Conservation (phyloP, 1,140 invertebrate species). For the Drosophila pruinosa region DNA sequence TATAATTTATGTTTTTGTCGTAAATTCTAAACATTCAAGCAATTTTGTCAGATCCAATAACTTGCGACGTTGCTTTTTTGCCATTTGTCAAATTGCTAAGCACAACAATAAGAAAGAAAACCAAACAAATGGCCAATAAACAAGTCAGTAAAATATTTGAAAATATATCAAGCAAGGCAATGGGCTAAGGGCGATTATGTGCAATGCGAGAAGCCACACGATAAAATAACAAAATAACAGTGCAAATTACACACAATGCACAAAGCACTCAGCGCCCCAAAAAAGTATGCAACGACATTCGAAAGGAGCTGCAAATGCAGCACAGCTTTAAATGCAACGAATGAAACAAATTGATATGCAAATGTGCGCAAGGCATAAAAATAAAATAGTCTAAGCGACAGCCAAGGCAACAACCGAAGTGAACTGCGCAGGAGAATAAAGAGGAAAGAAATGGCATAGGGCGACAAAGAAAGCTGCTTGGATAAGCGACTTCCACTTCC, state of each 20-base stretch:
- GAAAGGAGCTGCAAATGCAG: constrained; percentile 35
- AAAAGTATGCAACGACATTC: constrained; percentile 56
- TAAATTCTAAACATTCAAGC: constrained; percentile 22
- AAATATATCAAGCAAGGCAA: constrained; percentile 13
- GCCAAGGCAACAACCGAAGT: constrained; percentile 20
- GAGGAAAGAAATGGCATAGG: neutral
- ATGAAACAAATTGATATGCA: constrained; percentile 79
- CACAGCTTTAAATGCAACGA: constrained; percentile 51
- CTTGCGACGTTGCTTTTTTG: constrained; percentile 15
- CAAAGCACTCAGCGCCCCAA: constrained; percentile 51
- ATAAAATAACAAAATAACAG: constrained; percentile 19
- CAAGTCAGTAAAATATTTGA: constrained; percentile 62
- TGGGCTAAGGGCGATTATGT: constrained; percentile 46
- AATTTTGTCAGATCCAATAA: constrained; percentile 1
- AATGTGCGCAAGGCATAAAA: constrained; percentile 60
- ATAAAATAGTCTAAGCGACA: constrained; percentile 58
- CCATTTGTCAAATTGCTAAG: constrained; percentile 60
- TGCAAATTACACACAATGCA: constrained; percentile 27
- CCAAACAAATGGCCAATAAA: constrained; percentile 56
- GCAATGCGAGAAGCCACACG: constrained; percentile 10
- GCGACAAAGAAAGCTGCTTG: constrained; percentile 36
- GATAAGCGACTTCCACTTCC: constrained; percentile 72
- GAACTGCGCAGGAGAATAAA: constrained; percentile 1
- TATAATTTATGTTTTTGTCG: neutral
- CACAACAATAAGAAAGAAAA: neutral